Base-by-base conservation (phyloP, 2,113 vertebrate species). In the Diphyllodes magnificus region DNA sequence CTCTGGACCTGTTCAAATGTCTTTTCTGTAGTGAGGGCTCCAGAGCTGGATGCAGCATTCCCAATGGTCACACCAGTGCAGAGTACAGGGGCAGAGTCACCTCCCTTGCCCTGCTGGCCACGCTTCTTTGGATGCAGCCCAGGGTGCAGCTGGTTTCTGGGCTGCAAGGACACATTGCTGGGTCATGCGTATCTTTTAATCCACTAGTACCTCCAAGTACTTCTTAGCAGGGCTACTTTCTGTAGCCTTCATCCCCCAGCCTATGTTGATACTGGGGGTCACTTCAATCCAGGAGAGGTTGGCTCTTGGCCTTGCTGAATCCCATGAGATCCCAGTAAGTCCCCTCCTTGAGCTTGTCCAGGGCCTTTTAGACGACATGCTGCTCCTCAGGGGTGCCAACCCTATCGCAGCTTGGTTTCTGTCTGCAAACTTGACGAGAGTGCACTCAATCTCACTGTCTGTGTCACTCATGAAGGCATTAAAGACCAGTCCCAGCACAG, bases 141-240 rank as follows among this genome's bases (percentile, higher is more conserved):
- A 22, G n/a, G 10, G 8, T 17, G 23, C 64, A 10, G 5, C 3
- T 57, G 51, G 7, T 35, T 68, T 69, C n/a, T 16, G 27, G 39
- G 27, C 21, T 49, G 31, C 1, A 3, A 39, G 31, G 0, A 1
- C 24, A 49, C 3, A 17, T 33, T 39, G n/a, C 8, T 10, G 2
- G 8, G 9, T 78, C 13, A 15, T 22, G 21, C 50, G 18, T 27
- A 33, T 4, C 2, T 59, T 53, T 49, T 50, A 12, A 79, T 60
- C 9, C n/a, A 80, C 45, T 12, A 40, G 6, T 40, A 37, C 2
- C 3, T 15, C 16, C 49, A 73, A 33, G 14, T 57, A 57, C 8
- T 47, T 53, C 15, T 66, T 31, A 0, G 3, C 17, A 66, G n/a
- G 14, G 8, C 9, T 85, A 10, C 6, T 85, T 27, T 44, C 60